phyloP scores from a whole-genome alignment of 2,113 vertebrate species.

The Anguilla rostrata region DNA sequence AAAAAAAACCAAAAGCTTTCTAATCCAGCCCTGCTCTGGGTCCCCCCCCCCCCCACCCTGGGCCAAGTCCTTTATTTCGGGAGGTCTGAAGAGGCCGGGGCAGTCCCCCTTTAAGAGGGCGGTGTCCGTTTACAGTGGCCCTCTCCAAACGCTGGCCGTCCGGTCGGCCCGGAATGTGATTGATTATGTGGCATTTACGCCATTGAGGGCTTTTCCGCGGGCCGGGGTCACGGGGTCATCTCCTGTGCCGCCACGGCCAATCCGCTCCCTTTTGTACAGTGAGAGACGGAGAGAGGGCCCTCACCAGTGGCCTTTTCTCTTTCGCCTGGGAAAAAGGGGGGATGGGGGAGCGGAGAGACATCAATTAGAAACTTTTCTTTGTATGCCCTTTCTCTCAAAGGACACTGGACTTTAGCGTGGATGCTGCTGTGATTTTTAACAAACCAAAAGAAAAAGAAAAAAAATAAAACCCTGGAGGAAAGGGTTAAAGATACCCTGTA shows the following conservation, averaged over 20 bases:
- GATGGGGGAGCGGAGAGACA: conserved; percentile 54
- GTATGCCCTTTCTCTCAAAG: conserved; percentile 41
- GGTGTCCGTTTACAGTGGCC: conserved; percentile 82
- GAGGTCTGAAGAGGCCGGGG: conserved; percentile 70
- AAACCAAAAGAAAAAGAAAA: conserved; percentile 37
- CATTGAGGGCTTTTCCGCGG: conserved; percentile 86
- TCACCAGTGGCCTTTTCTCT: conserved; percentile 81
- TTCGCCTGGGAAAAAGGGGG: conserved; percentile 73
- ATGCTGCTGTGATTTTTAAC: conserved; percentile 75
- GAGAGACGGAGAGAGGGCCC: conserved; percentile 69
- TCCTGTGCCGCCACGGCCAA: conserved; percentile 67
- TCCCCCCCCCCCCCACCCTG: background rate
- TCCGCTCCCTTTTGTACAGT: conserved; percentile 85
- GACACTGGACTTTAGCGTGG: conserved; percentile 71
- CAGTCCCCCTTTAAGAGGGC: conserved; percentile 64
- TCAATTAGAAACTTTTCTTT: conserved; percentile 64
- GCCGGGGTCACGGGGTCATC: conserved; percentile 80
- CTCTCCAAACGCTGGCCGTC: conserved; percentile 75
- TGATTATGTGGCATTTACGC: conserved; percentile 95
- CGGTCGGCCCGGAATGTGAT: conserved; percentile 88
- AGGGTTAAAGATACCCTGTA: background rate
- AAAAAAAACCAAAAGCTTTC: background rate
- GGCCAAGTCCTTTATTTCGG: conserved; percentile 35
- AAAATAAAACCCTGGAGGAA: background rate
- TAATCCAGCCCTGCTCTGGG: background rate